Percentiles rank a stretch among this genome's conserved stretches.
Conservation (phyloP, 2,113 vertebrate species). For the Pterocles orientalis region DNA sequence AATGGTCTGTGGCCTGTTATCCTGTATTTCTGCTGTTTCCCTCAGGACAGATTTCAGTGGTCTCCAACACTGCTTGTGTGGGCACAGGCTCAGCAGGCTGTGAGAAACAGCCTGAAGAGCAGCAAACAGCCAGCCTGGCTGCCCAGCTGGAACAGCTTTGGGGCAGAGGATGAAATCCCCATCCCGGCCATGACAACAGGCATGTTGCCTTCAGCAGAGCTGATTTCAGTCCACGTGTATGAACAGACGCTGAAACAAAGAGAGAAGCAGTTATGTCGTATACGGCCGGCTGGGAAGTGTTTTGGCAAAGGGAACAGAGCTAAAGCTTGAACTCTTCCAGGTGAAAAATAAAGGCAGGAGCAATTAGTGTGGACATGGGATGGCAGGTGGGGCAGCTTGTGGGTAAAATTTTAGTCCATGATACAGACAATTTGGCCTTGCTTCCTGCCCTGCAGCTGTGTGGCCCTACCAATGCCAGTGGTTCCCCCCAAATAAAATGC, state of each 20-base stretch:
- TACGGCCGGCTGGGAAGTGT: neutral
- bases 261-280: neutral
- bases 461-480: neutral
- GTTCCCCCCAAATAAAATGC: neutral
- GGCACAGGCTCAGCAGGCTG: neutral
- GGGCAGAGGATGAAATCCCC: neutral
- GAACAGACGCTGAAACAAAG: neutral
- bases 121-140: neutral
- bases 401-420: neutral
- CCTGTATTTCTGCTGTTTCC: neutral
- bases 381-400: neutral
- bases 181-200: rapidly evolving
- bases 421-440: neutral
- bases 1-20: neutral
- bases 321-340: neutral
- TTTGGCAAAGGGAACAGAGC: neutral
- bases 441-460: neutral
- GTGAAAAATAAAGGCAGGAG: neutral
- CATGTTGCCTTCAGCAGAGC: neutral
- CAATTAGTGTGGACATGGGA: rapidly evolving
- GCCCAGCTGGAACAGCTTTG: neutral
- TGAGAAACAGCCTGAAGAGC: neutral
- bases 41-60: neutral
- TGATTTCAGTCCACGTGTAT: neutral
- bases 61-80: rapidly evolving